phyloP scores from a whole-genome alignment of 2,113 vertebrate species.

The Calyptommatus sinebrachiatus region DNA sequence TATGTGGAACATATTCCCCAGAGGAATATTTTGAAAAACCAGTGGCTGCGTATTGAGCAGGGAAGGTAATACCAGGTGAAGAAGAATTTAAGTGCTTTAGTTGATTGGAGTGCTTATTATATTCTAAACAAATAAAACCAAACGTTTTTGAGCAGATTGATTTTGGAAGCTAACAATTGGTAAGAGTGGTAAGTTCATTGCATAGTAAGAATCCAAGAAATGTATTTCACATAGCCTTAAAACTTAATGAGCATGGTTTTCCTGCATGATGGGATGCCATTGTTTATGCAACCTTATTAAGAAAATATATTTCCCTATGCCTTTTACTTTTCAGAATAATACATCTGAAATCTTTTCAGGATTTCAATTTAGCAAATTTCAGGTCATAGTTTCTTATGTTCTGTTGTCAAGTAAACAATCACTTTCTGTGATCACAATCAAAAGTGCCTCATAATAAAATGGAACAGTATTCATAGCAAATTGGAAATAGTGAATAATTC shows the following conservation, averaged over 20 bases:
- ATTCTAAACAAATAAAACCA: not conserved
- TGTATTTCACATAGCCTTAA: conserved; percentile 29
- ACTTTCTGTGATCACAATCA: conserved; percentile 22
- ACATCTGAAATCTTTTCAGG: conserved; percentile 23
- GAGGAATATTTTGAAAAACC: not conserved
- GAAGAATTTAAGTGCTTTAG: not conserved
- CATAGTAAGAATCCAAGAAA: conserved; percentile 9
- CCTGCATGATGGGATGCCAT: conserved; percentile 22
- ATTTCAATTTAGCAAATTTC: conserved; percentile 39
- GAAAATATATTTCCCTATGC: not conserved
- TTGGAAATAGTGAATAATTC: conserved; percentile 48
- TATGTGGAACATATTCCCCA: not conserved
- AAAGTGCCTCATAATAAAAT: conserved; percentile 39
- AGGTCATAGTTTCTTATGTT: conserved; percentile 35
- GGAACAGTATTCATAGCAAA: conserved; percentile 43
- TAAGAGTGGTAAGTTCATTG: conserved; percentile 15
- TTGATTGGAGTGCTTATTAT: not conserved
- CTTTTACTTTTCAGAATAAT: conserved; percentile 11
- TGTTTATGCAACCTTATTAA: conserved; percentile 29
- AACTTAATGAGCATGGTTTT: conserved; percentile 11
- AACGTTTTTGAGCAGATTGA: not conserved
- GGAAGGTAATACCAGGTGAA: not conserved
- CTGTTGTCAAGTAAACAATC: conserved; percentile 34
- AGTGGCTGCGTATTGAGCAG: not conserved
- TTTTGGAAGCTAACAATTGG: not conserved